Evolutionary conservation across 1,140 invertebrate genomes (phyloP).

Genomic region (Holcopasites calliopsidis): DNA sequence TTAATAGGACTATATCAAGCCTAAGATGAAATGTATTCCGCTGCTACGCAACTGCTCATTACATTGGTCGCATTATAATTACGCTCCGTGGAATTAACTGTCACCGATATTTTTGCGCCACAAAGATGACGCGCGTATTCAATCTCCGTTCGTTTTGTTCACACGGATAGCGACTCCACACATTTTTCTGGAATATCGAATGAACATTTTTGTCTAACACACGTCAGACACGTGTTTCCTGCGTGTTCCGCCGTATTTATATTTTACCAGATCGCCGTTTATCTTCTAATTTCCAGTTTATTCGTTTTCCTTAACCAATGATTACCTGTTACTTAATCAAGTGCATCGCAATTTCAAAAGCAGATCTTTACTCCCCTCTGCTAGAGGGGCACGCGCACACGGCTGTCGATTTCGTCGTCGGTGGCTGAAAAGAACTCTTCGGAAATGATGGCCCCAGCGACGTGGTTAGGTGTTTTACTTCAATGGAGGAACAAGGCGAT

Average conservation of each 20-base stretch:
- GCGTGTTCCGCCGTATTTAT: too few species aligned
- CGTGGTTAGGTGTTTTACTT: neutral
- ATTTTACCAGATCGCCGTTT: too few species aligned
- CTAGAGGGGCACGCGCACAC: neutral
- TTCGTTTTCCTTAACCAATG: too few species aligned
- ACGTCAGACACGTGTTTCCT: too few species aligned
- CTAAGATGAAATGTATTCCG: constrained; percentile 20
- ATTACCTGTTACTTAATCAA: too few species aligned
- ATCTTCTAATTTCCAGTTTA: too few species aligned
- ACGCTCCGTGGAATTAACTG: neutral
- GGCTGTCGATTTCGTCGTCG: neutral
- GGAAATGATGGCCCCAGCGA: neutral
- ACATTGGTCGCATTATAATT: constrained; percentile 27
- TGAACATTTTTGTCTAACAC: neutral
- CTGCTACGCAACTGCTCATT: constrained; percentile 25
- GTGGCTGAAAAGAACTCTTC: neutral
- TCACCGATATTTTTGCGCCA: neutral
- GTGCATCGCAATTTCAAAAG: too few species aligned
- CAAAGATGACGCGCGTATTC: neutral
- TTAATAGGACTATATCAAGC: constrained; percentile 11
- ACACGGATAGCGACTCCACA: neutral
- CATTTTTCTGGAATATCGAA: constrained; percentile 4
- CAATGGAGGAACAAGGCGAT: neutral
- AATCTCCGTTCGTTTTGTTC: neutral
- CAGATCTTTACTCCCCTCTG: neutral